Evolutionary conservation across 2,797 vertebrate genomes (phyloP), one percentile per base, ranked within the genome.

Genomic region (Rhabdomys pumilio): DNA sequence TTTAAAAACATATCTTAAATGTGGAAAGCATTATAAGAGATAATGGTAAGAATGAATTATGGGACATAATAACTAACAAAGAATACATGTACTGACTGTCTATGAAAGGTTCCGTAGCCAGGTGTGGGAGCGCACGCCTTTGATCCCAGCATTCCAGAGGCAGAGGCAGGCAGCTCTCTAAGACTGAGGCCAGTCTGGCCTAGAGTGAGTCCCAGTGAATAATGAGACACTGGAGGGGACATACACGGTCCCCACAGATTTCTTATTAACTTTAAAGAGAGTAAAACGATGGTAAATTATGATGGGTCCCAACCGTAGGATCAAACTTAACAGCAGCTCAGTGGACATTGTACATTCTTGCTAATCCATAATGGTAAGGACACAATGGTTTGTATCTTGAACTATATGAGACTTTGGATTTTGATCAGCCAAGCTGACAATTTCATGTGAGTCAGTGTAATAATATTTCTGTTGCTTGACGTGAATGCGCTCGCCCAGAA

Each of bases 201-300:
- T 41, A 50, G 44, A 67, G 41, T 29, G 4, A 44, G 19, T 67
- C 65, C 29, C 38, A 77, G 19, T 57, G 15, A n/a, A 19, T 61
- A 31, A 53, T 41, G 15, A 87, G 61, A 83, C 44, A 50, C 10
- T 5, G 80, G 26, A 10, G 14, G 61, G 87, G 55, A 22, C 53
- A 47, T 6, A 31, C 13, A 89, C 3, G 75, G 41, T 63, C 7
- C 50, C 4, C 11, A 55, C 0, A 53, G 73, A 91, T 61, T 89
- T 93, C 57, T 84, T n/a, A 86, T 20, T 94, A 75, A 65, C 93
- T 72, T 67, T 22, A 65, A 72, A 91, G 75, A 86, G 55, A 91
- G 41, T 79, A 83, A 24, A 47, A 82, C 6, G 20, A 12, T 85
- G 72, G 44, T 38, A 53, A 87, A 53, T n/a, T 59, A 67, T 53